Evolutionary conservation across 2,797 vertebrate species (phyloP).

Genomic region (Schizothorax lantsangensis): DNA sequence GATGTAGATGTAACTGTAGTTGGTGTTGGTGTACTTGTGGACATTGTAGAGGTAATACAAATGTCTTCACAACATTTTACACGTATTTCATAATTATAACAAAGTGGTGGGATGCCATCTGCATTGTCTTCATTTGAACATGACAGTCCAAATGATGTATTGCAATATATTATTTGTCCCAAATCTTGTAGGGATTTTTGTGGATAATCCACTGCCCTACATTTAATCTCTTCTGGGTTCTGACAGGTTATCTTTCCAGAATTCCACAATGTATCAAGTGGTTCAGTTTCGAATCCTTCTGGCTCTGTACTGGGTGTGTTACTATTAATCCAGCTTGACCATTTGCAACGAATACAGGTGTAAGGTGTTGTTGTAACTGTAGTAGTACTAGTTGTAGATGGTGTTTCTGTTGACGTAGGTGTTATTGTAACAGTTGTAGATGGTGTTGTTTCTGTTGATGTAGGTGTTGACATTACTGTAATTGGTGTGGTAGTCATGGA

Average conservation of each 20-base stretch:
- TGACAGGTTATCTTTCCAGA: conserved; percentile 73
- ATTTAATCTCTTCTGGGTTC: conserved; percentile 73
- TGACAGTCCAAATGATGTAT: conserved; percentile 69
- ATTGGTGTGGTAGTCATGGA: neutral
- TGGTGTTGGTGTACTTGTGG: too few species aligned
- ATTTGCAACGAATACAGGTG: conserved; percentile 67
- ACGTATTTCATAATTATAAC: conserved; percentile 82
- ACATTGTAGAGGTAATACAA: too few species aligned
- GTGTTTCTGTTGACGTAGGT: neutral
- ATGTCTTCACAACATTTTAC: conserved; percentile 78
- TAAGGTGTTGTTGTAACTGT: neutral
- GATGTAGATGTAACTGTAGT: too few species aligned
- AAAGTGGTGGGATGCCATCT: conserved; percentile 61
- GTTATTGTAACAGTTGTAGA: neutral
- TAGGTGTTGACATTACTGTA: neutral
- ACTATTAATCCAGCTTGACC: conserved; percentile 80
- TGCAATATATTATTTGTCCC: conserved; percentile 77
- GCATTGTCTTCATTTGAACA: conserved; percentile 72
- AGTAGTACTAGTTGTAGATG: neutral
- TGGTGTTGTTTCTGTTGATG: neutral
- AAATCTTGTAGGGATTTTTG: conserved; percentile 59
- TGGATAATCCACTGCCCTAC: conserved; percentile 70
- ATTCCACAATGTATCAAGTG: conserved; percentile 70
- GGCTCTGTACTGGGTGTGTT: conserved; percentile 62
- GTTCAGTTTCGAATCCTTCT: conserved; percentile 79